These are phyloP conservation scores for Drosophila kikkawai DNA, from an alignment of 1,140 invertebrate species.

Conservation along the genomic window DNA sequence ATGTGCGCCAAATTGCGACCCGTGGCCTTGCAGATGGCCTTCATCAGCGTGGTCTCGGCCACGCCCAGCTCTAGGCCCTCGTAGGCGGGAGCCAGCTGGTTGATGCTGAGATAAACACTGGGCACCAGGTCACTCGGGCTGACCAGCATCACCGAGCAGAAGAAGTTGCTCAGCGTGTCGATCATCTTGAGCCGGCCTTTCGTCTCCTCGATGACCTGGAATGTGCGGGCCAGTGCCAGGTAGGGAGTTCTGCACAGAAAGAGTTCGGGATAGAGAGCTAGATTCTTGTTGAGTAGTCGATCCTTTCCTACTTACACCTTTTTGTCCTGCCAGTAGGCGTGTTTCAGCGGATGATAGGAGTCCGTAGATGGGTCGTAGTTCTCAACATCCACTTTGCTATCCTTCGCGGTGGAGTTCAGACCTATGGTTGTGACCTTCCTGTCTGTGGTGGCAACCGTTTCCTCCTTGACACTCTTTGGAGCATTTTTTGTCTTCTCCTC, in stretches of 20 bases:
- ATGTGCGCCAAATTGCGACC: constrained; percentile 94
- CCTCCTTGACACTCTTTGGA: constrained; percentile 5
- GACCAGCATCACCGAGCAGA: constrained; percentile 95
- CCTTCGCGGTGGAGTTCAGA: constrained; percentile 38
- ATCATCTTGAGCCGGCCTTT: constrained; percentile 97
- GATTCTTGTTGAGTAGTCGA: background rate
- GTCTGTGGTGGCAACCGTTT: background rate
- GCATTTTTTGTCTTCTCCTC: constrained; percentile 3
- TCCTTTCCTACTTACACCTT: constrained; percentile 87
- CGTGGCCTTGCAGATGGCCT: constrained; percentile 97
- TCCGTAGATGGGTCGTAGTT: constrained; percentile 91
- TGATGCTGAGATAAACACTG: constrained; percentile 97
- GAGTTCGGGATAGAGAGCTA: background rate
- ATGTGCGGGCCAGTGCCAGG: constrained; percentile 94
- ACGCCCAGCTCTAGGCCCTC: constrained; percentile 96
- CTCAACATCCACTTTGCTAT: constrained; percentile 56
- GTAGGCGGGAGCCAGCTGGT: constrained; percentile 97
- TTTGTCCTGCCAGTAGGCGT: constrained; percentile 93
- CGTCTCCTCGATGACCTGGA: constrained; percentile 96
- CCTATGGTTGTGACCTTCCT: constrained; percentile 45
- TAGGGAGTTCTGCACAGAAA: constrained; percentile 92
- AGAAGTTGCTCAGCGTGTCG: constrained; percentile 97
- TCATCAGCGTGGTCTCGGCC: constrained; percentile 97
- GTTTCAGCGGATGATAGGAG: constrained; percentile 95
- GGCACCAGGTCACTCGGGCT: constrained; percentile 95